These are phyloP conservation scores for Panopea generosa DNA, from an alignment of 2,888 invertebrate genomes.

Conservation along the genomic window DNA sequence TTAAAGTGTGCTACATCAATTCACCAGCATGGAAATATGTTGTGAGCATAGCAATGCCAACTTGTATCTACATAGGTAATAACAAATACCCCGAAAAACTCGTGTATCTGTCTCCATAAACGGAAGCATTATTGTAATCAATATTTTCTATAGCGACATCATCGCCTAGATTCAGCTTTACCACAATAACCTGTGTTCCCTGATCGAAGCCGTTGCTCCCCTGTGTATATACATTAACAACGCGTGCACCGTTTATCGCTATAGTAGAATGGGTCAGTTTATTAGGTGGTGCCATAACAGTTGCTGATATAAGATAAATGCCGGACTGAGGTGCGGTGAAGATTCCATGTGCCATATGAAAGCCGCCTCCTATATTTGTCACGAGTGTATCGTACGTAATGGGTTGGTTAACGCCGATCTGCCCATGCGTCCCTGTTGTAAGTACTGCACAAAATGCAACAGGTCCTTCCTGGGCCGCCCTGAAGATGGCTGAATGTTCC, in stretches of 20 bases:
- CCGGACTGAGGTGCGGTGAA: constrained; percentile 12
- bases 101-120: constrained; percentile 10
- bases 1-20: too few relatives aligned
- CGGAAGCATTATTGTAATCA: background rate
- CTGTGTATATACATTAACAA: constrained; percentile 7
- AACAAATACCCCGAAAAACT: constrained; percentile 14
- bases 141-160: constrained; percentile 3
- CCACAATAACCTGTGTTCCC: background rate
- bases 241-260: constrained; percentile 3
- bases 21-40: too few relatives aligned
- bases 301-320: constrained; percentile 8
- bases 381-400: constrained; percentile 3
- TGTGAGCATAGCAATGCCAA: too few relatives aligned
- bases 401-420: constrained; percentile 6
- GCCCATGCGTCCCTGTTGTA: background rate
- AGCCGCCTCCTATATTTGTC: constrained; percentile 7
- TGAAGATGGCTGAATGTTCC: too few relatives aligned
- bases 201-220: constrained; percentile 8
- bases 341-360: constrained; percentile 9
- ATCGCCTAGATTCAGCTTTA: constrained; percentile 5
- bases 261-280: background rate
- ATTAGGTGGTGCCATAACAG: constrained; percentile 5
- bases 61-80: constrained; percentile 3
- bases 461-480: background rate
- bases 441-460: constrained; percentile 5